A percentile compares a stretch with the other conserved stretches of the same genome.
phyloP scores from a whole-genome alignment of 2,797 vertebrate species.

The Poliocrania exsul region DNA sequence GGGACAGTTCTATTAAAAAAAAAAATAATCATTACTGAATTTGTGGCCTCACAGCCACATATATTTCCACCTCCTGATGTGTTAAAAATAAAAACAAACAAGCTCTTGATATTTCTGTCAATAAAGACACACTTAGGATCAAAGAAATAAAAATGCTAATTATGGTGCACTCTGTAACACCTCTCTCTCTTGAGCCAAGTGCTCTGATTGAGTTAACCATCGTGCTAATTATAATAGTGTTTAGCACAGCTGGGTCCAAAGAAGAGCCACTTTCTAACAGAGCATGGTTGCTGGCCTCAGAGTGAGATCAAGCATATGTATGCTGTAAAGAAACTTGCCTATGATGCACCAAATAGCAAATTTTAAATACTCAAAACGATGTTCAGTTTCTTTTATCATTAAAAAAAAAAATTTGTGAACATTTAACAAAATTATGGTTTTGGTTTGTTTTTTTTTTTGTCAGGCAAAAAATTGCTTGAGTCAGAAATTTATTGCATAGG shows the following conservation, averaged over 20 bases:
- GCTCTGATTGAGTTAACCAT: conserved; percentile 66
- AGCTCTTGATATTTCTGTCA: conserved; percentile 60
- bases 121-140: conserved; percentile 52
- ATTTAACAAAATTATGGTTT: background rate
- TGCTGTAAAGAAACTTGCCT: background rate
- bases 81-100: conserved; percentile 32
- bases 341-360: background rate
- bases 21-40: background rate
- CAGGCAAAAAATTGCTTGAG: background rate
- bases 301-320: background rate
- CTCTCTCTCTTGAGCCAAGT: conserved; percentile 42
- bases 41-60: background rate
- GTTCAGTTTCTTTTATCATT: background rate
- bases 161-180: conserved; percentile 47
- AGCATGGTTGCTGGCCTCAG: background rate
- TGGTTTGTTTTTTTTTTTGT: background rate
- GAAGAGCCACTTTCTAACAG: conserved; percentile 38
- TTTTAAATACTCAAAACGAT: background rate
- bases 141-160: conserved; percentile 69
- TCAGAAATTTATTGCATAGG: background rate
- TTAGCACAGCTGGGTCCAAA: conserved; percentile 67
- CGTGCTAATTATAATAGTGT: conserved; percentile 47
- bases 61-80: conserved; percentile 38
- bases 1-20: background rate
- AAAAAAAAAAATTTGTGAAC: background rate